Base-by-base conservation (phyloP, 2,888 invertebrate genomes). In the Drosophila suboccidentalis region DNA sequence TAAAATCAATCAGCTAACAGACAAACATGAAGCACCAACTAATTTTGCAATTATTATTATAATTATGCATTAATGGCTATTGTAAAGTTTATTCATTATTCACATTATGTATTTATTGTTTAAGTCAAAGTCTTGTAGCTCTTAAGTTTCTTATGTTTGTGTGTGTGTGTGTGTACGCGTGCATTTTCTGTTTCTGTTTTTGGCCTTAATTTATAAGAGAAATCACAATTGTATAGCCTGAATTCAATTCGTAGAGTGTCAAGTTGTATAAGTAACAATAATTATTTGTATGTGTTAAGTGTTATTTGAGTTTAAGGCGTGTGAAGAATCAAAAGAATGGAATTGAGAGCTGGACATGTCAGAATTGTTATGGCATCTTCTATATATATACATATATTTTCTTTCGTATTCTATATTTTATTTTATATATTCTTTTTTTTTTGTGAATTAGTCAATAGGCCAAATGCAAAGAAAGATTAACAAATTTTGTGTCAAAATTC, bases 291-390 rank as follows among this genome's bases (percentile, higher is more conserved):
- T 76, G 22, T 79, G 70, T 86, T 86, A 86, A 88, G 90, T 86
- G 90, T 86, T 90, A 86, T 78, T 88, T 90, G 81, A 89, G 90
- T 90, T 90, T 78, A 80, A 75, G 80, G 46, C 70, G 53, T 59
- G 29, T 49, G 34, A 39, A 17, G 53, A 29, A 59, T 19, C 19
- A 17, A 50, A 47, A 26, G 9, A n/a, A 50, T 29, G n/a, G 9
- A 36, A 29, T 11, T 10, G 32, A 29, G 36, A 29, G 47, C 41
- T 38, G 6, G 15, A 44, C 47, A 47, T 59, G 49, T 32, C 54
- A 32, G 51, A 62, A 49, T 64, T 57, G 68, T 67, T 73, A 58
- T 46, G 50, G 60, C 47, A 34, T 58, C 29, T 57, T 66, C 43
- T 39, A 19, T 39, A 47, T 65, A 17, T 41, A 19, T 19, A 19